Evolutionary conservation across 2,797 vertebrate genomes (phyloP).

Genomic region (Apodemus agrarius): DNA sequence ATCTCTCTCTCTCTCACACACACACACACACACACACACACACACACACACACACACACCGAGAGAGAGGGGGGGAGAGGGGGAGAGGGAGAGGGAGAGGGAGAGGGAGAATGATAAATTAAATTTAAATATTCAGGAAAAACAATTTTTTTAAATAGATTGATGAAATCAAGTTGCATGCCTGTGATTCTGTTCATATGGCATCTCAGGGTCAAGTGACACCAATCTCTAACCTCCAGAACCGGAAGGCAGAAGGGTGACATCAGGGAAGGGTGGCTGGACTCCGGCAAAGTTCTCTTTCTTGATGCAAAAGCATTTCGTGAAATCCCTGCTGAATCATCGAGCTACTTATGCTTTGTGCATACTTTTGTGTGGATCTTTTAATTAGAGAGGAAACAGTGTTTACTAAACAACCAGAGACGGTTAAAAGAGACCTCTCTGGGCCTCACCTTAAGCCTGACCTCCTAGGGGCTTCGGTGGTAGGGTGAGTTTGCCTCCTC

Average conservation of each 20-base stretch:
- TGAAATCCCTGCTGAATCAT: neutral
- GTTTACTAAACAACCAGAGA: slow-evolving; percentile 31
- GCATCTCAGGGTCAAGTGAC: neutral
- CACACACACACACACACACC: no score
- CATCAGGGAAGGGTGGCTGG: neutral
- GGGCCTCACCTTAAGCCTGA: slow-evolving; percentile 38
- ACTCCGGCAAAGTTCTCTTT: neutral
- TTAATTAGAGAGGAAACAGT: slow-evolving; percentile 27
- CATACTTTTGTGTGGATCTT: neutral
- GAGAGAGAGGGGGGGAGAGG: no score
- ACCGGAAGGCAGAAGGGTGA: neutral
- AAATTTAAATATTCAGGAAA: neutral
- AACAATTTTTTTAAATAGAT: neutral
- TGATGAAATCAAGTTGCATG: neutral
- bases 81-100: no score
- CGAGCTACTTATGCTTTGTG: neutral
- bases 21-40: neutral
- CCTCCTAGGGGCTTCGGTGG: slow-evolving; percentile 20
- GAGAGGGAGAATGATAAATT: neutral
- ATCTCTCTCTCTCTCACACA: neutral
- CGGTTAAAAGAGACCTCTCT: neutral
- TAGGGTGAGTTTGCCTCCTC: neutral
- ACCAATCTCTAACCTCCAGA: neutral
- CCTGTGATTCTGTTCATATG: neutral
- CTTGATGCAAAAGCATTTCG: neutral